A percentile compares a stretch with the other conserved stretches of the same genome.
Evolutionary conservation across 2,888 invertebrate species (phyloP).

Genomic region (Caenorhabditis japonica): DNA sequence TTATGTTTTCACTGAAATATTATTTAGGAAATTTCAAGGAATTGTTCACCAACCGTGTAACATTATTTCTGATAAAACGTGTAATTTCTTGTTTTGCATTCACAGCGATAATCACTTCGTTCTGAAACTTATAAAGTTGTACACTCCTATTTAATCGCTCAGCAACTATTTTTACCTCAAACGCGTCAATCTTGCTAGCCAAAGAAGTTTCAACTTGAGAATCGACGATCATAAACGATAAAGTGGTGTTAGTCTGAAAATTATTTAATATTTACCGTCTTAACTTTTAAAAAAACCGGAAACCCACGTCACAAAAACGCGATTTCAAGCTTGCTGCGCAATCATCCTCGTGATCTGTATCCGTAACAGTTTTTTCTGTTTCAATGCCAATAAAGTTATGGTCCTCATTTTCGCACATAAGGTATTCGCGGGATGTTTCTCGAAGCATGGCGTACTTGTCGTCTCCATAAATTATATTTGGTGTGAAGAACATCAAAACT

Average conservation of each 20-base stretch:
- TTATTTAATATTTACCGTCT: neutral
- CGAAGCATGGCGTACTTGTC: constrained; percentile 17
- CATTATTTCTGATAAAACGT: constrained; percentile 22
- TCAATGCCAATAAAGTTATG: neutral
- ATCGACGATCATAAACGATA: constrained; percentile 38
- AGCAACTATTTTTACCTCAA: neutral
- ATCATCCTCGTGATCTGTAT: neutral
- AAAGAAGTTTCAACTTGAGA: constrained; percentile 13
- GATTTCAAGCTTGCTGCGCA: constrained; percentile 18
- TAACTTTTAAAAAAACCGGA: too few relatives aligned
- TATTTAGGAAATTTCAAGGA: neutral
- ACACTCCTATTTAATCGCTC: neutral
- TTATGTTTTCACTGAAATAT: constrained; percentile 28
- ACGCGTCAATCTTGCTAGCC: constrained; percentile 36
- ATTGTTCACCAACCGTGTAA: constrained; percentile 21
- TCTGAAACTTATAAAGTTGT: constrained; percentile 6
- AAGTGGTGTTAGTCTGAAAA: constrained; percentile 37
- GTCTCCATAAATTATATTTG: constrained; percentile 6
- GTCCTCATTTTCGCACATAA: constrained; percentile 14
- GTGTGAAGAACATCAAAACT: constrained; percentile 18
- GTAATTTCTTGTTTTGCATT: constrained; percentile 41
- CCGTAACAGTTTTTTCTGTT: neutral
- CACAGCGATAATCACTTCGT: constrained; percentile 35
- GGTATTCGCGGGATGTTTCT: constrained; percentile 17
- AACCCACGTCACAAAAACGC: constrained; percentile 31